Base-by-base conservation (phyloP, 2,113 vertebrate genomes). In the Gadus macrocephalus region DNA sequence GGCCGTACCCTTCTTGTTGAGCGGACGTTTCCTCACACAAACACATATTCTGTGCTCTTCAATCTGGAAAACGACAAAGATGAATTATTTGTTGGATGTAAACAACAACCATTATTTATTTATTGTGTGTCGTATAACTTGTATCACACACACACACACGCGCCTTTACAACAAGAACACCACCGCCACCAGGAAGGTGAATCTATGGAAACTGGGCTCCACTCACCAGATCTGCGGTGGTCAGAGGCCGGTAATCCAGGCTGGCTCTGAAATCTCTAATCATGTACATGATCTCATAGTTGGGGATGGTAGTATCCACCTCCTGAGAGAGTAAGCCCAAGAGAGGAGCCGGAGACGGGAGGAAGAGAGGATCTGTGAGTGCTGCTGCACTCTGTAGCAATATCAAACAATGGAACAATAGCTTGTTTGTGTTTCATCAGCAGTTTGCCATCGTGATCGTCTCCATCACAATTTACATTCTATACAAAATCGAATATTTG, bases 261-360 rank as follows among this genome's bases (percentile, higher is more conserved):
- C 94, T 98, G 79, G 91, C 95, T 88, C 97, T 92, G 85, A 98
- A 98, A 85, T 99, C 96, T 92, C 93, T 91, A 89, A 99, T 99
- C 97, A 99, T 99, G 84, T 95, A 96, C 95, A 98, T 92, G 83
- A 99, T 99, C 92, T 99, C 97, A 81, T 95, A 98, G 89, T 99
- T 99, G 66, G 97, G 97, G 75, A 98, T 91, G 79, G 96, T 98
- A 74, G 96, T 94, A 77, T 99, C 96, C 83, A 96, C 94, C 79
- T 98, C 97, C 97, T 99, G 81, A 28, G 74, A 68, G 31, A 70
- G 68, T 72, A 16, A 85, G 11, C 42, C 42, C 42, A 49, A 49
- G 42, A 49, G 8, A 49, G 42, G 42, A 49, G 42, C 42, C 42
- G 11, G 8, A 9, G 42, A 49, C 11, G 8, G 7, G 8, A 11